Evolutionary conservation across 2,113 vertebrate genomes (phyloP).

Genomic region (Rhinoptilus africanus): DNA sequence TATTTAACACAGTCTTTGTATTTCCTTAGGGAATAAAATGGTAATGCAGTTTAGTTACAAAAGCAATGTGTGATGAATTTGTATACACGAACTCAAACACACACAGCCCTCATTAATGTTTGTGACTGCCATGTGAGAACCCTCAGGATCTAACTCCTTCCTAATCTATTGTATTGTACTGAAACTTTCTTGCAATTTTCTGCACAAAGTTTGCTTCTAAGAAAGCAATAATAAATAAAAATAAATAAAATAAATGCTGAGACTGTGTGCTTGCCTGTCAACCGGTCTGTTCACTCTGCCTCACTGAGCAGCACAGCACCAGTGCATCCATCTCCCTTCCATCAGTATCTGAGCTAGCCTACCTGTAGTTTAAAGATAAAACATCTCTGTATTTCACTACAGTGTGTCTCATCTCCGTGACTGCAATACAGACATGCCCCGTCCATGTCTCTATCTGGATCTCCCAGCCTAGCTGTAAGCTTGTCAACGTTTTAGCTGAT

Average conservation of each 20-base stretch:
- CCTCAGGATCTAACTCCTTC: not conserved
- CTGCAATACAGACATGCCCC: not conserved
- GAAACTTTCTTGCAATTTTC: not conserved
- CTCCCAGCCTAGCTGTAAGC: not conserved
- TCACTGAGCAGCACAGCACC: not conserved
- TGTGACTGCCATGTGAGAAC: not conserved
- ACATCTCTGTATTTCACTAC: not conserved
- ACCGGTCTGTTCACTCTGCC: not conserved
- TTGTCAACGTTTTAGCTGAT: not conserved
- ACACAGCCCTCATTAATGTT: not conserved
- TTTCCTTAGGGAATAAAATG: not conserved
- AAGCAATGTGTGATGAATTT: not conserved
- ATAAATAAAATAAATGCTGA: not conserved
- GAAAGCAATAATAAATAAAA: not conserved
- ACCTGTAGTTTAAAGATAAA: not conserved
- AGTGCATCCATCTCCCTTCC: not conserved
- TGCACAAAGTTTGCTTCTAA: not conserved
- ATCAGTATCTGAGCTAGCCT: not conserved
- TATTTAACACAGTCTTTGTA: not conserved
- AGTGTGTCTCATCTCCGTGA: fast-evolving
- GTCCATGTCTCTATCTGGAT: not conserved
- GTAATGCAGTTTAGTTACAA: not conserved
- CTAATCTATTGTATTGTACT: not conserved
- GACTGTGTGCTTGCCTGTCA: not conserved
- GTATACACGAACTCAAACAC: not conserved